Percentiles rank a stretch among this genome's conserved stretches.
Evolutionary conservation across 2,797 vertebrate species (phyloP).

Genomic region (Rhadinocentrus ornatus): DNA sequence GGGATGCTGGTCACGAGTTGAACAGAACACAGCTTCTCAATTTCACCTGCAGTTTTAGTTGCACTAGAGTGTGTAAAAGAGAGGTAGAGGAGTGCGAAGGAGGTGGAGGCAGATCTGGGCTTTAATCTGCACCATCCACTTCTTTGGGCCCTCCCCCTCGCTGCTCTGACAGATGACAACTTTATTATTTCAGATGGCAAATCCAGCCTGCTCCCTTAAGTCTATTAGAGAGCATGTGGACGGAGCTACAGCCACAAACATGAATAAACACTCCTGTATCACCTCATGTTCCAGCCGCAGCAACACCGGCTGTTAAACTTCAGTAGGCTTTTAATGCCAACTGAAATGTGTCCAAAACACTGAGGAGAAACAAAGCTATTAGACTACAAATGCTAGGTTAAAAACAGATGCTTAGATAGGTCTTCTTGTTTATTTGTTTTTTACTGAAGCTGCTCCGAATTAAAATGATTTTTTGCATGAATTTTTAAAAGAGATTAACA

Average conservation of each 20-base stretch:
- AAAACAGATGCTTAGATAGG: not conserved
- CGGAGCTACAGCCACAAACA: conserved; percentile 54
- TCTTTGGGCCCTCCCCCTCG: conserved; percentile 54
- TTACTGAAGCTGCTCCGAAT: not conserved
- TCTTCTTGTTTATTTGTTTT: not conserved
- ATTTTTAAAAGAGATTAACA: not conserved
- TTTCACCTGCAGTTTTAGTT: conserved; percentile 56
- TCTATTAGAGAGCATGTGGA: conserved; percentile 63
- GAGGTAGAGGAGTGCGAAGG: conserved; percentile 44
- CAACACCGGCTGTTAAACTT: not conserved
- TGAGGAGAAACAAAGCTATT: not conserved
- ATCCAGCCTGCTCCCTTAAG: conserved; percentile 61
- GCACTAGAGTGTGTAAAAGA: conserved; percentile 39
- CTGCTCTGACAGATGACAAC: conserved; percentile 82
- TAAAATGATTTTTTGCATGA: too few species aligned
- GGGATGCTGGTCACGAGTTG: conserved; percentile 66
- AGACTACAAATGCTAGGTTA: not conserved
- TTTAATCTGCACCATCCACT: conserved; percentile 76
- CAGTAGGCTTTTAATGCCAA: not conserved
- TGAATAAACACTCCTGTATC: conserved; percentile 63
- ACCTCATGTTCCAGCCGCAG: conserved; percentile 12
- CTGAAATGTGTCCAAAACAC: conserved; percentile 18
- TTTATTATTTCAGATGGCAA: conserved; percentile 85
- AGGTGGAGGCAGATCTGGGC: conserved; percentile 58
- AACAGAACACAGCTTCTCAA: conserved; percentile 58